These are phyloP conservation scores for Theodoxus fluviatilis DNA, from an alignment of 2,888 invertebrate genomes.

Conservation along the genomic window DNA sequence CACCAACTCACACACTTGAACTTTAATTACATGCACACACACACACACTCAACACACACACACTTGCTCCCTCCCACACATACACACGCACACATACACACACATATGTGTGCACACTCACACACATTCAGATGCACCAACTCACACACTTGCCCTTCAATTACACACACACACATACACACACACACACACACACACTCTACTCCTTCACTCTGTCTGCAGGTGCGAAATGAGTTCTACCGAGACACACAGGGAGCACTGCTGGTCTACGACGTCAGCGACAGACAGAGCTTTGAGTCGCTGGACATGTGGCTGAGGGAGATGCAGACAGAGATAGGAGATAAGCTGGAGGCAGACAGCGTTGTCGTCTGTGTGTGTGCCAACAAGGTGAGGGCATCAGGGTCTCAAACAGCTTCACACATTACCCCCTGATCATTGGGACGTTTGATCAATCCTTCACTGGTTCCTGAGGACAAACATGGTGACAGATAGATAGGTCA, in stretches of 20 bases:
- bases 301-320: conserved; percentile 66
- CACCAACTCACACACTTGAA: too few species aligned
- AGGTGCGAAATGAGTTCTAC: conserved; percentile 67
- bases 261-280: conserved; percentile 65
- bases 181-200: too few species aligned
- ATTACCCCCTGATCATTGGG: neutral
- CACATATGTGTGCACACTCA: too few species aligned
- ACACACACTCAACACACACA: too few species aligned
- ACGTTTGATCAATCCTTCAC: too few species aligned
- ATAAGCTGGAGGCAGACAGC: conserved; percentile 57
- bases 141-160: neutral
- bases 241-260: conserved; percentile 66
- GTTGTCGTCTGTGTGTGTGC: conserved; percentile 64
- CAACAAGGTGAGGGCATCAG: conserved; percentile 61
- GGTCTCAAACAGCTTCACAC: neutral
- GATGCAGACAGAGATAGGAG: conserved; percentile 62
- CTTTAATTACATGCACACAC: too few species aligned
- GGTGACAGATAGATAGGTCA: too few species aligned
- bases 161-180: too few species aligned
- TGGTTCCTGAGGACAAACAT: too few species aligned
- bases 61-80: too few species aligned
- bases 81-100: too few species aligned
- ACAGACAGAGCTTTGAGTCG: conserved; percentile 63
- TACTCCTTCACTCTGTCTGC: conserved; percentile 2
- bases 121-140: too few species aligned